These are phyloP conservation scores for Eurytemora carolleeae DNA, from an alignment of 1,140 invertebrate species.

Conservation along the genomic window DNA sequence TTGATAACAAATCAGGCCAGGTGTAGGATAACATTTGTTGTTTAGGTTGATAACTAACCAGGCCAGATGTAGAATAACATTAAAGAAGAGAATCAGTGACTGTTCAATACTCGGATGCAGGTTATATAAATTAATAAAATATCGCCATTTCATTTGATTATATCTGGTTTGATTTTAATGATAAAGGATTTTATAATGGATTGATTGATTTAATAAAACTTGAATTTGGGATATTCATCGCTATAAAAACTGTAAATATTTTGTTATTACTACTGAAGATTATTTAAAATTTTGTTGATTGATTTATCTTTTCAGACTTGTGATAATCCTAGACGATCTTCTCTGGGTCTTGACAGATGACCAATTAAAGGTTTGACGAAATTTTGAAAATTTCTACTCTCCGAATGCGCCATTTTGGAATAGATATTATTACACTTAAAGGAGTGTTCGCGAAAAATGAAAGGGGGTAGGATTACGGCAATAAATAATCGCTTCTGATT, in stretches of 20 bases:
- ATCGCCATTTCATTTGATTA: too few species aligned
- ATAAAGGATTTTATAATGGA: too few species aligned
- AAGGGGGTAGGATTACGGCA: neutral
- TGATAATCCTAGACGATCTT: slow-evolving; percentile 81
- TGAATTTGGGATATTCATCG: neutral
- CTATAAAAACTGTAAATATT: neutral
- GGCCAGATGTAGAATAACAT: slow-evolving; percentile 79
- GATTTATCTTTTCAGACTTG: slow-evolving; percentile 34
- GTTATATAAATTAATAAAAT: neutral
- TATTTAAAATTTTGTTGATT: neutral
- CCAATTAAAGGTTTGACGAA: slow-evolving; percentile 55
- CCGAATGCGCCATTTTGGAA: too few species aligned
- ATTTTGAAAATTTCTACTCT: too few species aligned
- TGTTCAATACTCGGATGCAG: slow-evolving; percentile 15
- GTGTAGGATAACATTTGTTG: slow-evolving; percentile 80
- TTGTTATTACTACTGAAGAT: neutral
- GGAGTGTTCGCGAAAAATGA: neutral
- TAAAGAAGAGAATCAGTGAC: slow-evolving; percentile 83
- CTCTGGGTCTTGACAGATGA: slow-evolving; percentile 96
- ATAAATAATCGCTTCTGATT: neutral
- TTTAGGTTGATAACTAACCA: slow-evolving; percentile 88
- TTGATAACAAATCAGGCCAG: too few species aligned
- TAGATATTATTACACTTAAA: neutral
- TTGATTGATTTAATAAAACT: neutral
- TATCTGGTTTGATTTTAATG: too few species aligned